Percentiles rank a stretch among this genome's conserved stretches.
phyloP scores from a whole-genome alignment of 2,113 vertebrate species.

The Gymnobelideus leadbeateri region DNA sequence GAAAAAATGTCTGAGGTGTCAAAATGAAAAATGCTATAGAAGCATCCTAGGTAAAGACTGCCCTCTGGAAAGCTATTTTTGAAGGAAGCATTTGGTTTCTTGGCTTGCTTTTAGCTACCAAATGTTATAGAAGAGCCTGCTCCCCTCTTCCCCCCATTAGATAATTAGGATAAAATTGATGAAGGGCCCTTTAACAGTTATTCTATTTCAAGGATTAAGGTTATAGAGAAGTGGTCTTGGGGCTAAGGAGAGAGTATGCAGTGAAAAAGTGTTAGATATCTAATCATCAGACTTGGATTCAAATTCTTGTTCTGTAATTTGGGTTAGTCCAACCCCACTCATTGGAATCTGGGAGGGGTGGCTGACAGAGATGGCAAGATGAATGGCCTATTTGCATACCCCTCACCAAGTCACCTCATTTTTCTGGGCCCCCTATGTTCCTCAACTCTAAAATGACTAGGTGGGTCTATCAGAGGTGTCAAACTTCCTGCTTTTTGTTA shows the following conservation, averaged over 20 bases:
- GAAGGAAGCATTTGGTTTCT: neutral
- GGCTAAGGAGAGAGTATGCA: neutral
- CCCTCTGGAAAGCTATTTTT: neutral
- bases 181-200: neutral
- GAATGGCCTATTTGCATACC: neutral
- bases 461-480: neutral
- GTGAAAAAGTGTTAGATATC: neutral
- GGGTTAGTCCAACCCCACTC: neutral
- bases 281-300: neutral
- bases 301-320: neutral
- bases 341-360: neutral
- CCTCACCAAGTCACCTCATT: neutral
- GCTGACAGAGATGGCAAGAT: neutral
- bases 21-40: neutral
- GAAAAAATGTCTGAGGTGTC: neutral
- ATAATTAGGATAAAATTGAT: neutral
- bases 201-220: neutral
- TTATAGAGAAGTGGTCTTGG: neutral
- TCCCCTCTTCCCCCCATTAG: neutral
- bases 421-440: neutral
- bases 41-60: neutral
- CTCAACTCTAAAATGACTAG: neutral
- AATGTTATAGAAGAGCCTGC: neutral
- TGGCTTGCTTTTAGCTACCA: neutral
- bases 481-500: neutral